Evolutionary conservation across 2,113 vertebrate species (phyloP).

Genomic region (Trinectes maculatus): DNA sequence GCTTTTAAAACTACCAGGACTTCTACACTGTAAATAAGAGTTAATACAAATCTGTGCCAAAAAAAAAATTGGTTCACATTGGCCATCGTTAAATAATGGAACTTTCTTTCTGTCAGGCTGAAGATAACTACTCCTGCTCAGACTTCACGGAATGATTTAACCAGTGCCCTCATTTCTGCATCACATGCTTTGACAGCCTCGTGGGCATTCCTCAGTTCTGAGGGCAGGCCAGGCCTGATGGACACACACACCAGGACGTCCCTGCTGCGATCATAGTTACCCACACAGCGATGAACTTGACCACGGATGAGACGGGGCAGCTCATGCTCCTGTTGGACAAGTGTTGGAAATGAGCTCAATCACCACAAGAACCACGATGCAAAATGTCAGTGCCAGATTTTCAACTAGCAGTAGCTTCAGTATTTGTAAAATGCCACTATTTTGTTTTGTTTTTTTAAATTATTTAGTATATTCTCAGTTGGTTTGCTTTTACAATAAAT

Average conservation of each 20-base stretch:
- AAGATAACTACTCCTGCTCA: slow-evolving; percentile 61
- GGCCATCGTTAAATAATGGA: background rate
- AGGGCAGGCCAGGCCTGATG: slow-evolving; percentile 84
- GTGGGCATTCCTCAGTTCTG: slow-evolving; percentile 88
- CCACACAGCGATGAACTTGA: slow-evolving; percentile 91
- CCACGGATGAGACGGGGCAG: slow-evolving; percentile 94
- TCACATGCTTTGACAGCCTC: slow-evolving; percentile 86
- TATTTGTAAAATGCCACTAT: background rate
- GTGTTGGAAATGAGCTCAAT: background rate
- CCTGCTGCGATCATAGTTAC: slow-evolving; percentile 87
- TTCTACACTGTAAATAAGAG: slow-evolving; percentile 4
- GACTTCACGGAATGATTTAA: slow-evolving; percentile 83
- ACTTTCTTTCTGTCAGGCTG: background rate
- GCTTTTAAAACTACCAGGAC: background rate
- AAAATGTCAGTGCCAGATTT: background rate
- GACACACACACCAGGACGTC: slow-evolving; percentile 90
- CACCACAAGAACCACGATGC: background rate
- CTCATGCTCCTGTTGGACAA: slow-evolving; percentile 85
- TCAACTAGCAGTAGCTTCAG: too few relatives aligned
- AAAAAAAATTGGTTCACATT: background rate
- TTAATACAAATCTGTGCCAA: background rate
- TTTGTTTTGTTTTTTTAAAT: too few relatives aligned
- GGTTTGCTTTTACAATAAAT: background rate
- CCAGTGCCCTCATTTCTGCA: slow-evolving; percentile 84
- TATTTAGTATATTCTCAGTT: too few relatives aligned